Conservation (phyloP, 2,113 vertebrate species). For the Bungarus multicinctus region DNA sequence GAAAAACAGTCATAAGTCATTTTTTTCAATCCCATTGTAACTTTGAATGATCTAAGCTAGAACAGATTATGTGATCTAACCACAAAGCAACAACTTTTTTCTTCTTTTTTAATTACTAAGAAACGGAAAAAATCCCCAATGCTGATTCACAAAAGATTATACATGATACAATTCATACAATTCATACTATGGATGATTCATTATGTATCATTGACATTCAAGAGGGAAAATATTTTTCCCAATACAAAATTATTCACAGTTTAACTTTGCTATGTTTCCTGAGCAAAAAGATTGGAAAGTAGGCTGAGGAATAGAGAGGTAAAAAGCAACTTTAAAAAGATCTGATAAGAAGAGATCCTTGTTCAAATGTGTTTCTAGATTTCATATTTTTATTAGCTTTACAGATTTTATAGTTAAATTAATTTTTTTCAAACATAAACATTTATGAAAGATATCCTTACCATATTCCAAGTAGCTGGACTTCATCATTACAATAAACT, state of each 20-base stretch:
- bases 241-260: background rate
- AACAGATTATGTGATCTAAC: background rate
- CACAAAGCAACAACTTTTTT: background rate
- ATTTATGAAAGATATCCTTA: background rate
- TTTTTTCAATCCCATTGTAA: background rate
- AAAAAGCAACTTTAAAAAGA: background rate
- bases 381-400: background rate
- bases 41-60: background rate
- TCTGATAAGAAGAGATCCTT: background rate
- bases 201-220: background rate
- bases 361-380: background rate
- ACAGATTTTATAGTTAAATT: background rate
- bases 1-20: background rate
- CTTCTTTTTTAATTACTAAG: background rate
- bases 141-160: background rate
- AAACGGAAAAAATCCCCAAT: background rate
- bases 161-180: constrained; percentile 4
- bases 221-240: background rate
- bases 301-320: background rate
- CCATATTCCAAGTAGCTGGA: background rate
- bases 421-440: background rate
- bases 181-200: constrained; percentile 6
- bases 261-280: background rate
- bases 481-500: background rate
- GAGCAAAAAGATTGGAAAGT: background rate